A percentile compares a stretch with the other conserved stretches of the same genome.
Evolutionary conservation across 2,113 vertebrate genomes (phyloP).

Genomic region (Saguinus imperator): DNA sequence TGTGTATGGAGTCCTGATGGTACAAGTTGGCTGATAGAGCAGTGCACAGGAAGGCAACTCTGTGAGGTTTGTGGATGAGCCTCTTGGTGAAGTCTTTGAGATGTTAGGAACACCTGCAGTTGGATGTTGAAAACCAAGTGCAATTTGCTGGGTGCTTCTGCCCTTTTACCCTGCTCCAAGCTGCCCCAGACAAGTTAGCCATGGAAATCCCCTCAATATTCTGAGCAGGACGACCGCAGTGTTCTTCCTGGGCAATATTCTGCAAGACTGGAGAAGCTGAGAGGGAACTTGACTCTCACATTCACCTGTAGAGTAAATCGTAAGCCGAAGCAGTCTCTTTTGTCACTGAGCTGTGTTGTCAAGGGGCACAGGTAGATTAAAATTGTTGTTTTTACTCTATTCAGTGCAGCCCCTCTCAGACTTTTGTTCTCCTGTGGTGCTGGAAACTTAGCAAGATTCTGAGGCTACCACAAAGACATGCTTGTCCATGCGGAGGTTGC

Average conservation of each 20-base stretch:
- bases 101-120: neutral
- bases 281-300: neutral
- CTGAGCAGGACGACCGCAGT: too few relatives aligned
- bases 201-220: neutral
- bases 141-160: neutral
- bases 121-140: neutral
- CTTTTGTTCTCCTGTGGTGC: too few relatives aligned
- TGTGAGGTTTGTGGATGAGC: neutral
- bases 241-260: neutral
- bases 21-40: neutral
- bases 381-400: neutral
- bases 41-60: neutral
- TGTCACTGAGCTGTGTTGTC: neutral
- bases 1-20: neutral
- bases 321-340: neutral
- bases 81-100: neutral
- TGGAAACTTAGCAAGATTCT: neutral
- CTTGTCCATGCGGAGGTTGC: too few relatives aligned
- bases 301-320: neutral
- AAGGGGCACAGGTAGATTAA: neutral
- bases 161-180: neutral
- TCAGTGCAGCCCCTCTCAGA: neutral
- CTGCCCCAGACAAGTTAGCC: neutral
- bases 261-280: neutral
- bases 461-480: neutral